Conservation (phyloP, 2,113 vertebrate species). For the Crocuta crocuta region DNA sequence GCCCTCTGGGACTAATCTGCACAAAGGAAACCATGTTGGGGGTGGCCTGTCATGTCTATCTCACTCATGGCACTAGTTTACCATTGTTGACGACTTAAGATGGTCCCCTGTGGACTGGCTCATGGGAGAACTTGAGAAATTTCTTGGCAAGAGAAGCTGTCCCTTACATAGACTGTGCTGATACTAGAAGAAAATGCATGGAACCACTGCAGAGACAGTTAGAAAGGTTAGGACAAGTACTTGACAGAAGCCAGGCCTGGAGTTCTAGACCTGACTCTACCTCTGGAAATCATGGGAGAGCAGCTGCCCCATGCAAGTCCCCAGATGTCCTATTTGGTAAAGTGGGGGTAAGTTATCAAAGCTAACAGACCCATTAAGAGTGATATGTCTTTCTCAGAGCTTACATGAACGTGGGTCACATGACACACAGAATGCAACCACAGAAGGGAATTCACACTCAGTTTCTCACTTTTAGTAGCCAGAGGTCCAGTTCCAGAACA, state of each 20-base stretch:
- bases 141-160: background rate
- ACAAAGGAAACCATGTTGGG: background rate
- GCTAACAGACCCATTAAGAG: background rate
- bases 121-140: background rate
- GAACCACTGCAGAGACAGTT: background rate
- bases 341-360: conserved; percentile 16
- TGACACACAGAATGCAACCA: background rate
- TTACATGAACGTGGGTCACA: background rate
- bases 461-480: background rate
- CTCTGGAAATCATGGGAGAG: background rate
- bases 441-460: conserved; percentile 8
- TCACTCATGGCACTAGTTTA: background rate
- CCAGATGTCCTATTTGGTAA: background rate
- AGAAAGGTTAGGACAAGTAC: background rate
- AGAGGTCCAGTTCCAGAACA: background rate
- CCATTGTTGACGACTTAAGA: conserved; percentile 10
- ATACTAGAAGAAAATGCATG: background rate
- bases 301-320: background rate
- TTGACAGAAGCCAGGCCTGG: background rate
- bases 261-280: background rate
- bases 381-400: background rate
- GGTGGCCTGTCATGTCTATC: background rate
- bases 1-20: background rate
- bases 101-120: background rate
- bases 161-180: background rate